Conservation (phyloP, 2,113 vertebrate genomes). For the Typhlomys cinereus region DNA sequence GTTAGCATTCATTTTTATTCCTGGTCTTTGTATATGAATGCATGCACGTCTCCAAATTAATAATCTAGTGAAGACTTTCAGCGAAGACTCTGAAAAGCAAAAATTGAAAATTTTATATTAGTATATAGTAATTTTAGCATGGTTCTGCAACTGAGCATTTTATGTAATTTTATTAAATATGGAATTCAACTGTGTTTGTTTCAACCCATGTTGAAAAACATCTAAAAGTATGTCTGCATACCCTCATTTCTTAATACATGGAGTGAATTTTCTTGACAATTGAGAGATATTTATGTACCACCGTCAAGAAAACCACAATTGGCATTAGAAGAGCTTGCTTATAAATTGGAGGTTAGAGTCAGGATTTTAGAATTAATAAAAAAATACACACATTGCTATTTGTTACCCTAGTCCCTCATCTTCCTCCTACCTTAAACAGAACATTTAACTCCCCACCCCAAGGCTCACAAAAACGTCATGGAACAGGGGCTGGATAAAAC, state of each 20-base stretch:
- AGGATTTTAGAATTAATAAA: constrained; percentile 23
- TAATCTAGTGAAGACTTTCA: constrained; percentile 1
- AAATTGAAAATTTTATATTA: constrained; percentile 56
- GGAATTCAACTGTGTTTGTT: constrained; percentile 42
- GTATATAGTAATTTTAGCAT: constrained; percentile 24
- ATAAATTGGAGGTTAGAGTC: neutral
- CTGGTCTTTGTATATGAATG: neutral
- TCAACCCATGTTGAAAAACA: constrained; percentile 55
- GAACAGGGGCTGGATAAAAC: too few relatives aligned
- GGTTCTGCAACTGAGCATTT: neutral
- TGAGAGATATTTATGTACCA: constrained; percentile 37
- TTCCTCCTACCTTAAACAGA: too few relatives aligned
- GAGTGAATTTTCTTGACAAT: constrained; percentile 64
- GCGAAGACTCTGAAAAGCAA: constrained; percentile 37
- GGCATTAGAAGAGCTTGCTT: neutral
- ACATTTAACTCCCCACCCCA: too few relatives aligned
- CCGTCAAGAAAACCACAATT: constrained; percentile 25
- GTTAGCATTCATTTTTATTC: constrained; percentile 19
- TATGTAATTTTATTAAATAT: constrained; percentile 50
- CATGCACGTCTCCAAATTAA: constrained; percentile 45
- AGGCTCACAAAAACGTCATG: too few relatives aligned
- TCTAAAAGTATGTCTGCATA: constrained; percentile 18
- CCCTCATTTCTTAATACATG: constrained; percentile 23
- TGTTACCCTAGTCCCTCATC: too few relatives aligned
- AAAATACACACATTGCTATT: too few relatives aligned